Base-by-base conservation (phyloP, 2,888 invertebrate genomes). In the Himalopsyche anomala region DNA sequence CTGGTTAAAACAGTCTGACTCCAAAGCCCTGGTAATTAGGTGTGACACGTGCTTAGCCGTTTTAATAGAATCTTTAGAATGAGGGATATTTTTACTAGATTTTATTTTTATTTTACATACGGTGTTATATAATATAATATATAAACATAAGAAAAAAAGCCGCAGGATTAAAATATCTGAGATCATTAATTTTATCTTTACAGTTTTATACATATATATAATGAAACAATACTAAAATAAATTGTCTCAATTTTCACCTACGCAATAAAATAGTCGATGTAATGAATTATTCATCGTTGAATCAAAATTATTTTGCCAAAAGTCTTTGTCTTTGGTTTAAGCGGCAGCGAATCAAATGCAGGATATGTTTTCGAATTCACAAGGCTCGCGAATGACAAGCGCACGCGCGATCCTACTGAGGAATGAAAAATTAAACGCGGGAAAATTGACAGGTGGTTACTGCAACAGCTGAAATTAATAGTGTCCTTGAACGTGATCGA, bases 341-440 rank as follows among this genome's bases (percentile, higher is more conserved):
- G 36, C 11, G 51, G 45, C 8, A 42, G 42, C 80, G 17, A 80
- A 80, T 80, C 80, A 36, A 38, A 42, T 40, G 38, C 17, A 55
- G 82, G 82, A 82, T 82, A 56, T 56, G 40, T n/a, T 82, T 82
- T 82, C n/a, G 38, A 56, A 82, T 82, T 82, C 82, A 38, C 5
- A 56, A 80, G 40, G 80, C 80, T 19, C 51, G 51, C 81, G 81
- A 28, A 36, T 54, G 51, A 81, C 19, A 19, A 12, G 81, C 81
- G 81, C 81, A 51, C 81, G 81, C 81, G 81, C 55, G 19, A 28
- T 17, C 8, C 81, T 62, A 62, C 19, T 19, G 28, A 28, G 62
- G 8, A 28, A 62, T 62, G 62, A 62, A 62, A 62, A 62, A 62
- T n/a, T 62, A 38, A 38, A 19, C 82, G 62, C 82, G 82, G 40